Conservation (phyloP, 2,113 vertebrate species). For the Scomber scombrus region DNA sequence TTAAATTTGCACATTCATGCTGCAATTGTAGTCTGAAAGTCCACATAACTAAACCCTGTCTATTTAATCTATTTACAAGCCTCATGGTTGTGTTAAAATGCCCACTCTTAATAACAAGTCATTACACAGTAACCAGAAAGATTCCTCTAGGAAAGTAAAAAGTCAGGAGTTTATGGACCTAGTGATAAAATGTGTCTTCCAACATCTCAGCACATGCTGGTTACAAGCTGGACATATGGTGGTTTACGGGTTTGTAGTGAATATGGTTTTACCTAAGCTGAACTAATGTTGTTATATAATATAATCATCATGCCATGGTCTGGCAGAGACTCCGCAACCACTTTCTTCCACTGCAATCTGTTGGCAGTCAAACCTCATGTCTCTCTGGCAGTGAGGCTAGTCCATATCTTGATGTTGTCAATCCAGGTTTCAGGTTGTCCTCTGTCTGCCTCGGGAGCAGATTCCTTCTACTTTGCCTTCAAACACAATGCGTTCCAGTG, state of each 20-base stretch:
- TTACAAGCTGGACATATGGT: constrained; percentile 31
- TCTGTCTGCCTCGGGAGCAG: too few species aligned
- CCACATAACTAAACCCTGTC: constrained; percentile 14
- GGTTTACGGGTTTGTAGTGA: constrained; percentile 9
- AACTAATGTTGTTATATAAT: constrained; percentile 19
- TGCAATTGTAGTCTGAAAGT: constrained; percentile 11
- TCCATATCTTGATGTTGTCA: too few species aligned
- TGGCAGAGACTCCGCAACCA: too few species aligned
- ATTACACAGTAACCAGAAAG: neutral
- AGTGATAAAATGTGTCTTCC: neutral
- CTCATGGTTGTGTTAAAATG: neutral
- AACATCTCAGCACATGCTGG: constrained; percentile 24
- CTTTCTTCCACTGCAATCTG: too few species aligned
- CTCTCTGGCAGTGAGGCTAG: too few species aligned
- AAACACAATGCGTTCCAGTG: too few species aligned
- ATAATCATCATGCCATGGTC: too few species aligned
- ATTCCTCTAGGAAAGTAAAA: constrained; percentile 4
- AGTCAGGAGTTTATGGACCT: constrained; percentile 33
- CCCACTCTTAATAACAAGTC: neutral
- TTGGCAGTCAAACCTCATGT: too few species aligned
- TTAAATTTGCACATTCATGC: neutral
- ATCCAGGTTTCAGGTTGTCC: too few species aligned
- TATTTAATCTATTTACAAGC: neutral
- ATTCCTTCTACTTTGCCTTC: too few species aligned
- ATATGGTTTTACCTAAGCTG: constrained; percentile 21